phyloP scores from a whole-genome alignment of 1,140 invertebrate genomes.

The Pseudachorutes palmiensis region DNA sequence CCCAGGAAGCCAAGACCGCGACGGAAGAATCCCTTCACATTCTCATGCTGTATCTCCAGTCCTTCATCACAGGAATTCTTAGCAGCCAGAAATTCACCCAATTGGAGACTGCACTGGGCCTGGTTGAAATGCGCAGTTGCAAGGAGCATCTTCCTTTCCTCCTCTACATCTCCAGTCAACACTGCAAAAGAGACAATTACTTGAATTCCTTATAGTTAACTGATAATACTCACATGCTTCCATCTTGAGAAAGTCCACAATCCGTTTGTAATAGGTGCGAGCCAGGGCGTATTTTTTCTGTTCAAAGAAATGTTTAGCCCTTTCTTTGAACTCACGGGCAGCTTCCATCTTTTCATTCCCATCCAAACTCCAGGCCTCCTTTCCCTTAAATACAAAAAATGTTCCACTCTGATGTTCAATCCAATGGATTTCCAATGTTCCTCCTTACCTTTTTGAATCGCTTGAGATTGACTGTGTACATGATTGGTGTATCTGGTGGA shows the following conservation, averaged over 20 bases:
- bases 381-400: conserved; percentile 45
- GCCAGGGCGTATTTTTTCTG: conserved; percentile 65
- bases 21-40: conserved; percentile 84
- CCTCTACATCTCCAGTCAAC: conserved; percentile 45
- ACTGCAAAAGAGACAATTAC: conserved; percentile 37
- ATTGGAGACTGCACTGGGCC: conserved; percentile 69
- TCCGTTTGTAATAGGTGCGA: conserved; percentile 79
- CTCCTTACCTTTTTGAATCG: conserved; percentile 68
- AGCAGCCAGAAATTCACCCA: conserved; percentile 62
- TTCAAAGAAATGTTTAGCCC: conserved; percentile 87
- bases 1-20: conserved; percentile 70
- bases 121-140: conserved; percentile 73
- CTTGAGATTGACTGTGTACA: conserved; percentile 71
- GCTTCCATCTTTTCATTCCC: conserved; percentile 67
- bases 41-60: conserved; percentile 63
- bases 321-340: conserved; percentile 74
- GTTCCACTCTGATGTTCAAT: background rate
- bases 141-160: conserved; percentile 55
- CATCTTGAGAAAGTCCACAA: conserved; percentile 51
- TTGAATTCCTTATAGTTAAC: background rate
- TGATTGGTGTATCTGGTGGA: conserved; percentile 66
- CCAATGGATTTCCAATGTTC: conserved; percentile 13
- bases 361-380: conserved; percentile 74
- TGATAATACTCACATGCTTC: conserved; percentile 42
- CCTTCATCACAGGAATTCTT: conserved; percentile 61